A percentile compares a stretch with the other conserved stretches of the same genome.
These are phyloP conservation scores for Acanthurus tractus DNA, from an alignment of 2,797 vertebrate genomes.

Conservation along the genomic window DNA sequence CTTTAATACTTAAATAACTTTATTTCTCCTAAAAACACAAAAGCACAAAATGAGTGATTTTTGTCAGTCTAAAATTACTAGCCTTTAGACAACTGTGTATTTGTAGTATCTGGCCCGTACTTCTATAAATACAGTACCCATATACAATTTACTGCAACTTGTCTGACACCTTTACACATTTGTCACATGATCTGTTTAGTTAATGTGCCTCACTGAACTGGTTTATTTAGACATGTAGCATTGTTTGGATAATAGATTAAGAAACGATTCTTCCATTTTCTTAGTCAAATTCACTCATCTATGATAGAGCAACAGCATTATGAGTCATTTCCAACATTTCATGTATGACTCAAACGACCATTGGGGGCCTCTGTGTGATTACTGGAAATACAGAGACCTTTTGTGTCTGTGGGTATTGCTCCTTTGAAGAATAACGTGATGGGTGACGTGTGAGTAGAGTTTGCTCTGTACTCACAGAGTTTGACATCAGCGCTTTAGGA, in stretches of 20 bases:
- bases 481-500: neutral
- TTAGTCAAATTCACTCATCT: neutral
- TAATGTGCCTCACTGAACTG: neutral
- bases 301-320: neutral
- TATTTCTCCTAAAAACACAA: no score
- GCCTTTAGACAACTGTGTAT: neutral
- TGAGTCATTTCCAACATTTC: conserved; percentile 41
- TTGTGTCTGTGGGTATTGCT: neutral
- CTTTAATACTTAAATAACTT: no score
- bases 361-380: neutral
- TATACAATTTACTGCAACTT: neutral
- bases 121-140: neutral
- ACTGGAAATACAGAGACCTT: neutral
- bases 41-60: no score
- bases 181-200: neutral
- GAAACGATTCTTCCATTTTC: neutral
- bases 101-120: neutral
- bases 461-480: neutral
- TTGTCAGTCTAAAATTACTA: no score
- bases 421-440: neutral
- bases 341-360: conserved; percentile 12
- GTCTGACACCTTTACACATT: neutral
- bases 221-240: neutral
- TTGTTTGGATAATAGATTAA: neutral
- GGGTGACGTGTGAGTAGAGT: neutral